Conservation (phyloP, 1,140 invertebrate species). For the Drosophila eugracilis region DNA sequence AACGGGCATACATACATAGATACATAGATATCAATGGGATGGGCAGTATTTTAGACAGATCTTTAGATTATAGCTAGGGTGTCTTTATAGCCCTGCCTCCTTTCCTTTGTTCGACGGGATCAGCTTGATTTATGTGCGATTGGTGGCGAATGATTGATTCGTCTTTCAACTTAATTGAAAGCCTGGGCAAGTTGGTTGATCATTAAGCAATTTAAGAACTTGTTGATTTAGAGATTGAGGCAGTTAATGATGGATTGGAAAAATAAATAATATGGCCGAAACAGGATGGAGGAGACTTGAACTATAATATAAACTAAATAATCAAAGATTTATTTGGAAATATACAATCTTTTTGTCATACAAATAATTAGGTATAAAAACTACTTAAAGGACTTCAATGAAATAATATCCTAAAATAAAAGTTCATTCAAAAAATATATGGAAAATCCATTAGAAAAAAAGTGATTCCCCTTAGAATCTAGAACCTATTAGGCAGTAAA, state of each 20-base stretch:
- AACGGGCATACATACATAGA: no score
- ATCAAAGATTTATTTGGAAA: background rate
- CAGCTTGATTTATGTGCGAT: slow-evolving; percentile 23
- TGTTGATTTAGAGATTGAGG: slow-evolving; percentile 38
- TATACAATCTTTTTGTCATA: no score
- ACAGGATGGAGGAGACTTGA: slow-evolving; percentile 1
- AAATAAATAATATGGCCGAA: slow-evolving; percentile 26
- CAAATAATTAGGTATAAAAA: no score
- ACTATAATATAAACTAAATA: background rate
- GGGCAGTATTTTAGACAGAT: background rate
- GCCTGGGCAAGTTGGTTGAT: slow-evolving; percentile 29
- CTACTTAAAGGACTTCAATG: background rate
- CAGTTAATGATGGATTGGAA: slow-evolving; percentile 40
- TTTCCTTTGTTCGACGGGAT: background rate
- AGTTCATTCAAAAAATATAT: no score
- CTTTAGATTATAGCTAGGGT: background rate
- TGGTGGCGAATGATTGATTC: slow-evolving; percentile 31
- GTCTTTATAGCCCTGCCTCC: background rate
- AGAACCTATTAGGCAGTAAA: background rate
- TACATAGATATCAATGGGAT: background rate
- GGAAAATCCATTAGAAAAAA: no score
- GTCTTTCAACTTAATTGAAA: slow-evolving; percentile 45
- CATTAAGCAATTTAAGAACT: slow-evolving; percentile 50
- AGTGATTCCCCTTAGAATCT: background rate
- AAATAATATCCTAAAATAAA: background rate